Base-by-base conservation (phyloP, 2,797 vertebrate genomes). In the Gymnoscopelus braueri region DNA sequence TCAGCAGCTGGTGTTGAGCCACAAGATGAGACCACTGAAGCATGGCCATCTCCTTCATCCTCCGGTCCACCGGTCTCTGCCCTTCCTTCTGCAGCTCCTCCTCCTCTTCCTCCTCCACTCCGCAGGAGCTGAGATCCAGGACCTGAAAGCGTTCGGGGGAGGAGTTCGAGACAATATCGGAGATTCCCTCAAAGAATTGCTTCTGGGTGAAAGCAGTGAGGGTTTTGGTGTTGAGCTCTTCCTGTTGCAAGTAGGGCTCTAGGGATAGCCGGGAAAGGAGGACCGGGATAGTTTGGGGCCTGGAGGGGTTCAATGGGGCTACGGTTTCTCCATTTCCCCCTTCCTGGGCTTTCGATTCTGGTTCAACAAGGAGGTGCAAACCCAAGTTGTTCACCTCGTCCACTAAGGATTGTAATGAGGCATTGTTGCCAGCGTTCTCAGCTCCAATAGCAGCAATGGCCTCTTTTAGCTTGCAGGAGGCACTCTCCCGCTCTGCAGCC, bases 191-290 rank as follows among this genome's bases (percentile, higher is more conserved):
- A 79, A 89, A 95, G 78, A 96, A 96, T 68, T 93, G 86, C 0
- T 84, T 94, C 78, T 92, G 95, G 0, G 95, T 89, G 70, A 95
- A 94, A 0, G 87, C 79, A 1, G 89, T 72, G 15, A 98, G 87
- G 0, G 93, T 93, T 82, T 95, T 94, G 2, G 96, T 97, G 86
- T 92, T 95, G 74, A 91, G 86, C 56, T 96, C 95, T 84, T 97
- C 96, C 64, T 92, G 93, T 35, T 88, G 89, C 26, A 99, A 86
- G 62, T 95, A 98, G 0, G 90, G 83, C 70, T 94, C 93, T 85
- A 97, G 79, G 60, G 93, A 65, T 72, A 96, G 81, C 5, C 94
- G 95, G 63, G 94, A 96, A 58, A 97, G 87, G 71, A 98, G 92
- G 48, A 94, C 84, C 9, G 85, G 49, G 0, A 77, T 51, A 3